These are phyloP conservation scores for Parambassis ranga DNA, from an alignment of 2,797 vertebrate species.

Conservation along the genomic window DNA sequence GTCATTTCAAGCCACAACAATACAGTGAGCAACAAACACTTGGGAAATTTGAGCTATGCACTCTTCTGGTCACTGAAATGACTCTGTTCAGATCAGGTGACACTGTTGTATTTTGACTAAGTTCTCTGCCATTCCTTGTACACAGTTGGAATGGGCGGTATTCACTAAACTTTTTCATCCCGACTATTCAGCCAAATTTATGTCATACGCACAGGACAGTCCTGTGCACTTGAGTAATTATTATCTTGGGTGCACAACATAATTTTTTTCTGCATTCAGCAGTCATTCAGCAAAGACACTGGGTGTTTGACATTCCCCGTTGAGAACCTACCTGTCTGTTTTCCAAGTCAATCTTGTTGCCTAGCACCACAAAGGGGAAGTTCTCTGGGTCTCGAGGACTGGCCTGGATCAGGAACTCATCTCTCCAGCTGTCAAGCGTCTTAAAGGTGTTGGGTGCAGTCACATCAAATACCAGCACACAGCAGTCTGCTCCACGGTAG, in stretches of 20 bases:
- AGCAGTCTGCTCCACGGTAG: slow-evolving; percentile 98
- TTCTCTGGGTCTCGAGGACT: slow-evolving; percentile 91
- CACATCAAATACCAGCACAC: slow-evolving; percentile 97
- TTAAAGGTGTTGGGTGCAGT: slow-evolving; percentile 98
- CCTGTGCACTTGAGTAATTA: too few relatives aligned
- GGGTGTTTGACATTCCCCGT: neutral
- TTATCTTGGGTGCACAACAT: too few relatives aligned
- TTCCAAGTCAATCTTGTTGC: slow-evolving; percentile 94
- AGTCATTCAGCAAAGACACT: neutral
- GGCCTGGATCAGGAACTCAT: slow-evolving; percentile 93
- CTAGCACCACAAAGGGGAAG: slow-evolving; percentile 92
- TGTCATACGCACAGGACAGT: too few relatives aligned
- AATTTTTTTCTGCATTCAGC: too few relatives aligned
- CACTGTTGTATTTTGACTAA: neutral
- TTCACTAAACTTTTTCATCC: too few relatives aligned
- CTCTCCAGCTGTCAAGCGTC: slow-evolving; percentile 97
- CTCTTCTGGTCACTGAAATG: neutral
- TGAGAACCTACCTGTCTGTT: slow-evolving; percentile 89
- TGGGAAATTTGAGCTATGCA: neutral
- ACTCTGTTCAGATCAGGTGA: neutral
- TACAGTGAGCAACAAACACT: neutral
- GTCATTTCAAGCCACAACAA: neutral
- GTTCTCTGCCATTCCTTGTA: neutral
- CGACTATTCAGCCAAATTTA: too few relatives aligned
- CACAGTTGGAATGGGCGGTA: too few relatives aligned